phyloP scores from a whole-genome alignment of 2,888 invertebrate species.

The Napeogenes sylphis region DNA sequence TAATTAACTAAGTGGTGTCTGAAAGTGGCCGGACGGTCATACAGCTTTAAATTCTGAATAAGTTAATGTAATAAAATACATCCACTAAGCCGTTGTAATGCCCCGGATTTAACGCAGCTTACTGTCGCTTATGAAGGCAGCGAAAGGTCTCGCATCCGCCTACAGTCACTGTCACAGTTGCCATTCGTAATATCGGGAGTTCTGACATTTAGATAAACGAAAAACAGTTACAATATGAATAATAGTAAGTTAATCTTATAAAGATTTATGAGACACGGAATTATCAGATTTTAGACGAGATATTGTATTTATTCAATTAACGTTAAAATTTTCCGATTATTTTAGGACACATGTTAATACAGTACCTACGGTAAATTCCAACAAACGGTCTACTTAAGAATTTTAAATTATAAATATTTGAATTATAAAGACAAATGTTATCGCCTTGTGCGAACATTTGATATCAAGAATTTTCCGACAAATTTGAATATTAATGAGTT shows the following conservation, averaged over 20 bases:
- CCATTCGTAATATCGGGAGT: constrained; percentile 27
- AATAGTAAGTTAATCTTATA: constrained; percentile 21
- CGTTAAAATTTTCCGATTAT: constrained; percentile 4
- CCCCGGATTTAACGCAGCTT: constrained; percentile 58
- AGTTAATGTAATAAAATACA: constrained; percentile 70
- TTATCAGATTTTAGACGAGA: background rate
- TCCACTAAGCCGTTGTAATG: constrained; percentile 58
- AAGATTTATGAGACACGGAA: constrained; percentile 15
- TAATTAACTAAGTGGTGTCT: constrained; percentile 59
- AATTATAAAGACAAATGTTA: constrained; percentile 3
- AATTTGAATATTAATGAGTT: constrained; percentile 50
- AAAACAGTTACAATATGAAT: constrained; percentile 23
- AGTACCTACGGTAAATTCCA: background rate
- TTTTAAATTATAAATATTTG: background rate
- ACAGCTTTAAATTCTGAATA: constrained; percentile 53
- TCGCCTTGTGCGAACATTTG: constrained; percentile 2
- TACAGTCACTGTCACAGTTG: constrained; percentile 36
- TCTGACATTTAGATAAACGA: constrained; percentile 29
- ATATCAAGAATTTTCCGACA: constrained; percentile 33
- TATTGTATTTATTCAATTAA: constrained; percentile 1
- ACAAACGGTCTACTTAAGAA: background rate
- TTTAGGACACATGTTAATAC: constrained; percentile 6
- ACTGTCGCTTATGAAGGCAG: constrained; percentile 56
- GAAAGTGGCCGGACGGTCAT: constrained; percentile 48
- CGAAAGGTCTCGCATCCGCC: constrained; percentile 46